Base-by-base conservation (phyloP, 2,888 invertebrate genomes). In the Zaprionus bogoriensis region DNA sequence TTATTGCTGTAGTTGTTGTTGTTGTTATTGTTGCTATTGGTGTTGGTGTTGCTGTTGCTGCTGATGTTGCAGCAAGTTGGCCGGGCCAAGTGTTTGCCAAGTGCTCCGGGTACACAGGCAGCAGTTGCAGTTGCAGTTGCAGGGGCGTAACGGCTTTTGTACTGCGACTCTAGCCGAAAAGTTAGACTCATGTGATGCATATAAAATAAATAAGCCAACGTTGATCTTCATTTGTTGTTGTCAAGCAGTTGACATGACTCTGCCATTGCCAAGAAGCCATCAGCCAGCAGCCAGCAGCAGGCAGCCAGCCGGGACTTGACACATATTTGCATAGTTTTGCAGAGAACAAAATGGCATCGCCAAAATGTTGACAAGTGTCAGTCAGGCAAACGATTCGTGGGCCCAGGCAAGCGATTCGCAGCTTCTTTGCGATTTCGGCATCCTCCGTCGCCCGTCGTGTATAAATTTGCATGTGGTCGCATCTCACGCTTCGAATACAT, bases 171-270 rank as follows among this genome's bases (percentile, higher is more conserved):
- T 19, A 5, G 22, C 25, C 19, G 30, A 41, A 38, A 41, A 39
- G 46, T 36, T 23, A 57, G 51, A 36, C 53, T 66, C 62, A 64
- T 71, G 62, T 51, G 73, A 42, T 77, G 64, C 73, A 74, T 74
- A 78, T 81, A 82, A 85, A 82, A 79, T 82, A 85, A 81, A 82
- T 85, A 82, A 79, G 80, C 75, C 77, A 69, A 52, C 68, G 78
- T 70, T 84, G 80, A 80, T 80, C 80, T 84, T 80, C 80, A 80
- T 80, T 80, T 81, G 85, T 80, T 84, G 85, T 81, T 80, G 80
- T 84, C 80, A 78, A 61, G 65, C 46, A 71, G 78, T 76, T 72
- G 79, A 84, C 85, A 82, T 78, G 78, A 81, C 82, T 69, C 75
- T 72, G 77, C 67, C 74, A 68, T 68, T 72, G 74, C 74, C 74